Evolutionary conservation across 1,140 invertebrate genomes (phyloP), one percentile per base, ranked within the genome.

Genomic region (Neodiprion pinetum): DNA sequence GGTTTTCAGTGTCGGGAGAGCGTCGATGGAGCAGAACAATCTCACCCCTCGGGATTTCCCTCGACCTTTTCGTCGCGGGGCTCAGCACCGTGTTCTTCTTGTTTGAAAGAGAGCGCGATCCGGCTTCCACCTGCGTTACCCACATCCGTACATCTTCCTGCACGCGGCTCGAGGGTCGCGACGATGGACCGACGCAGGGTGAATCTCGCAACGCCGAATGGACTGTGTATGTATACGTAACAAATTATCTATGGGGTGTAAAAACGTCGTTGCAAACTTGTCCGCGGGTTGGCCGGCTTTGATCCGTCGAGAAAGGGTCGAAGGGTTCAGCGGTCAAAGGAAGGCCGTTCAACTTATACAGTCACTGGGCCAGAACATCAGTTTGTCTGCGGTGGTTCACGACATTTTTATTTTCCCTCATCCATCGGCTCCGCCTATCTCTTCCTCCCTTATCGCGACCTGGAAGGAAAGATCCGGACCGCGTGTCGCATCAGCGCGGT

Each of bases 281-380:
- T 40, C 28, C 28, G 1, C 28, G 28, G 28, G 28, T 40, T 40
- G 28, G 28, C 28, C 28, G 8, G 11, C 53, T 61, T 61, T 61
- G 53, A 61, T 61, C 53, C 53, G 53, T 61, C 53, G n/a, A 9
- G 53, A 61, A 12, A 17, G 53, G 53, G 53, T 61, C 53, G 8
- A 61, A 17, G 53, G 53, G n/a, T 61, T 61, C 53, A 61, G 53
- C 9, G 53, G 53, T 61, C 53, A 61, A 61, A 61, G 53, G 53
- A 61, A 61, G 53, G n/a, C 28, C 4, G 53, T 61, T 61, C 53
- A 40, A 40, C 28, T 40, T 40, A 40, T 40, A 40, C 28, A 40
- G 28, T 40, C 28, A 40, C 28, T 40, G 28, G 28, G 1, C 53
- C 11, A 17, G 53, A 14, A 17, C 53, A 12, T 61, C 53, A 17